Evolutionary conservation across 2,113 vertebrate species (phyloP).

Genomic region (Porphyrio hochstetteri): DNA sequence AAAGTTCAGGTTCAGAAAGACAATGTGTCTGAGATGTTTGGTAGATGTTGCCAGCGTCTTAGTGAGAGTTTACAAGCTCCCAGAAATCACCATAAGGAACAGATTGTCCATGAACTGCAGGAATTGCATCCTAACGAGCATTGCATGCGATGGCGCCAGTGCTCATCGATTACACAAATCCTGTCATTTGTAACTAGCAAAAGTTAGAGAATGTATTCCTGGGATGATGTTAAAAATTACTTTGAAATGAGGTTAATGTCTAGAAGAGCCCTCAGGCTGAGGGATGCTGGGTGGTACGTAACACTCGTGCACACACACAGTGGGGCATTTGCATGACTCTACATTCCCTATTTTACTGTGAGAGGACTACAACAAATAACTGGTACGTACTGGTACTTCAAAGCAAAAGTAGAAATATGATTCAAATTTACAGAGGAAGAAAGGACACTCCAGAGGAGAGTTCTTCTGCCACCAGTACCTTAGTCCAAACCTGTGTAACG

Average conservation of each 20-base stretch:
- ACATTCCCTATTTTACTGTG: background rate
- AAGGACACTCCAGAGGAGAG: background rate
- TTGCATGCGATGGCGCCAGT: slow-evolving; percentile 46
- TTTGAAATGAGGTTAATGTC: slow-evolving; percentile 51
- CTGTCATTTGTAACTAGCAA: slow-evolving; percentile 48
- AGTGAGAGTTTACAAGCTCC: slow-evolving; percentile 60
- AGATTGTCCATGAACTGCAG: slow-evolving; percentile 70
- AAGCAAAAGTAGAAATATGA: background rate
- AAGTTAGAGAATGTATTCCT: slow-evolving; percentile 38
- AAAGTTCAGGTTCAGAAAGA: slow-evolving; percentile 78
- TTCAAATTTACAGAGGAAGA: background rate
- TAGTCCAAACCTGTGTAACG: background rate
- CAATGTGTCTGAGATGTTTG: slow-evolving; percentile 78
- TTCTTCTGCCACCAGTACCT: background rate
- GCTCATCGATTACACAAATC: slow-evolving; percentile 67
- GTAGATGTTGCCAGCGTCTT: slow-evolving; percentile 72
- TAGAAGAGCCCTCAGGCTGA: background rate
- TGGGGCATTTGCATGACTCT: background rate
- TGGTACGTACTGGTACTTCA: background rate
- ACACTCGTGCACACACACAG: too few relatives aligned
- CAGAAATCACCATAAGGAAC: slow-evolving; percentile 68
- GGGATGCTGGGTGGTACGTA: background rate
- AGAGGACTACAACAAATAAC: background rate
- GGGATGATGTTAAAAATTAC: slow-evolving; percentile 53
- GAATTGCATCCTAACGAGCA: slow-evolving; percentile 64